Evolutionary conservation across 2,888 invertebrate genomes (phyloP).

Genomic region (Eurytoma californica): DNA sequence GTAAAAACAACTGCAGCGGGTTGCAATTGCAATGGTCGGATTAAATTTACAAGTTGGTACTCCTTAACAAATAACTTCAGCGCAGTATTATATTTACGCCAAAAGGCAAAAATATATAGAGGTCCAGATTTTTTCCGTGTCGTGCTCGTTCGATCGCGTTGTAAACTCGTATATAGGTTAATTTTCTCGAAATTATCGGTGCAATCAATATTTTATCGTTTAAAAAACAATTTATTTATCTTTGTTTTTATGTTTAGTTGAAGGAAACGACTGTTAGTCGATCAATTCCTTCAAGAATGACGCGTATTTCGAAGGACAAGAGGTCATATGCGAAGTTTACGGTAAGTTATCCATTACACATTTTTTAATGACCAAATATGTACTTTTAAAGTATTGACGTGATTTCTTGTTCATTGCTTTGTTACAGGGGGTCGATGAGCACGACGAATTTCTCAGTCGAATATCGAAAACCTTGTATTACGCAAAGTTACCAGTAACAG

Average conservation of each 20-base stretch:
- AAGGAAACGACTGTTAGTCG: not conserved
- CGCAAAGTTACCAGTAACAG: conserved; percentile 84
- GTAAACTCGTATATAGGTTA: conserved; percentile 27
- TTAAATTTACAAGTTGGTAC: not conserved
- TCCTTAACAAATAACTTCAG: not conserved
- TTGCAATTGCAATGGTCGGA: not conserved
- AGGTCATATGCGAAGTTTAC: conserved; percentile 77
- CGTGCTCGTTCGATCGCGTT: conserved; percentile 20
- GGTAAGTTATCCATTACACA: conserved; percentile 70
- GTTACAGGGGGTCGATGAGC: conserved; percentile 81
- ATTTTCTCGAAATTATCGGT: conserved; percentile 19
- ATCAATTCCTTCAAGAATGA: conserved; percentile 72
- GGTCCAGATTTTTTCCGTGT: conserved; percentile 12
- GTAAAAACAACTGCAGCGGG: not conserved
- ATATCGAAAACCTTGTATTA: conserved; percentile 93
- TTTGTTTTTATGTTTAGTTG: conserved; percentile 22
- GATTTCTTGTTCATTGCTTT: not conserved
- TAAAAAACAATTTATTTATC: not conserved
- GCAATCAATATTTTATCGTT: conserved; percentile 20
- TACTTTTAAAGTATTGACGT: not conserved
- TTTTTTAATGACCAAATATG: not conserved
- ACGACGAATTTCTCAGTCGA: conserved; percentile 87
- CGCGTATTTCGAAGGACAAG: conserved; percentile 77
- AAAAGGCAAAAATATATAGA: not conserved
- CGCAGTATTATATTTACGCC: not conserved